These are phyloP conservation scores for Perca schrenkii DNA, from an alignment of 2,113 vertebrate genomes.

Conservation along the genomic window DNA sequence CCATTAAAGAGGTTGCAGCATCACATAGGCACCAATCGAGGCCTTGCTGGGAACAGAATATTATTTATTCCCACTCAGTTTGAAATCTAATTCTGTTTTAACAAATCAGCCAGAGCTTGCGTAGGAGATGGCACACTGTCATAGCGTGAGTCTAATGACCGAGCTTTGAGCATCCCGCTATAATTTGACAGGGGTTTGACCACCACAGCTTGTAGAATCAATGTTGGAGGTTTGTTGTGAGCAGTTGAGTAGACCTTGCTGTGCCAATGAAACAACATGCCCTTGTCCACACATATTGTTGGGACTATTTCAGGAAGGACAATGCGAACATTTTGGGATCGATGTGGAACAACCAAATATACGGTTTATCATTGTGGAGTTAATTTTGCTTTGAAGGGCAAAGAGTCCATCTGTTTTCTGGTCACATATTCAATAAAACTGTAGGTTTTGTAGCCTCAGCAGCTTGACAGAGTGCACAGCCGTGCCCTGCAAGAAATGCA, in stretches of 20 bases:
- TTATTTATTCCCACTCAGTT: constrained; percentile 68
- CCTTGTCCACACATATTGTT: constrained; percentile 42
- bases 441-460: constrained; percentile 64
- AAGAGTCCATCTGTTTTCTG: constrained; percentile 72
- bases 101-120: constrained; percentile 40
- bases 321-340: constrained; percentile 45
- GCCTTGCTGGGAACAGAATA: constrained; percentile 56
- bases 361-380: constrained; percentile 48
- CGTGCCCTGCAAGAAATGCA: constrained; percentile 59
- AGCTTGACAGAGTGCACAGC: constrained; percentile 37
- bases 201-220: constrained; percentile 49
- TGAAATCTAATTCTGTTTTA: constrained; percentile 62
- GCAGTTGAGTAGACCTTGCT: constrained; percentile 37
- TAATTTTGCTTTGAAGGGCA: constrained; percentile 74
- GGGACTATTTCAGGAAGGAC: constrained; percentile 71
- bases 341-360: constrained; percentile 43
- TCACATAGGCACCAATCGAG: constrained; percentile 53
- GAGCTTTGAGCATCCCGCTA: constrained; percentile 39
- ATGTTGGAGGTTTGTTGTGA: constrained; percentile 45
- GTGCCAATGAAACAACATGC: constrained; percentile 23
- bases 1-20: constrained; percentile 55
- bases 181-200: constrained; percentile 50
- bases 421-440: constrained; percentile 74
- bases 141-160: constrained; percentile 50
- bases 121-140: constrained; percentile 13